phyloP scores from a whole-genome alignment of 2,113 vertebrate species.

The Orientallactaga bullata region DNA sequence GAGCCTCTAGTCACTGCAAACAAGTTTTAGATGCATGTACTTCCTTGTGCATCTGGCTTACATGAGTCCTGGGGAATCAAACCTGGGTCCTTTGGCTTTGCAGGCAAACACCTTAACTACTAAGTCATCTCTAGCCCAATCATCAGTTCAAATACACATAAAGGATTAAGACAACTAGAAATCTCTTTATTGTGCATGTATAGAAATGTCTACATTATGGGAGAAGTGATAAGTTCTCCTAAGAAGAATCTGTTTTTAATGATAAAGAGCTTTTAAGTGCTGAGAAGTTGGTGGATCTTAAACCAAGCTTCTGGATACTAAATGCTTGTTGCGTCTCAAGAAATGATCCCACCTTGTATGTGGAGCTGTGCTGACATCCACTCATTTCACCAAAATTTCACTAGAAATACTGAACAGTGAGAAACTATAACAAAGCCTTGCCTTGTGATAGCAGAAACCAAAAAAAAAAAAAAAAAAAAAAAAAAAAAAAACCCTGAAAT shows the following conservation, averaged over 20 bases:
- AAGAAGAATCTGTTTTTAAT: background rate
- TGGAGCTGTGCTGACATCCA: constrained; percentile 1
- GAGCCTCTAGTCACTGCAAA: too few species aligned
- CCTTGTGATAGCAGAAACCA: background rate
- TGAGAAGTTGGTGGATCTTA: background rate
- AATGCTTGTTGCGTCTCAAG: background rate
- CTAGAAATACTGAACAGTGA: constrained; percentile 50
- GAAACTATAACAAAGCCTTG: constrained; percentile 14
- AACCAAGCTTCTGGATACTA: background rate
- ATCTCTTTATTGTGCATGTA: background rate
- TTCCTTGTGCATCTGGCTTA: too few species aligned
- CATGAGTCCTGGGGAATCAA: too few species aligned
- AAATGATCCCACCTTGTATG: background rate
- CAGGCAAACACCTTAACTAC: too few species aligned
- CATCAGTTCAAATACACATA: background rate
- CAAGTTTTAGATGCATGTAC: too few species aligned
- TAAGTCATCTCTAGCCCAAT: too few species aligned
- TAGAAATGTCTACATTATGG: background rate
- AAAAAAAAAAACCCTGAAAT: constrained; percentile 21
- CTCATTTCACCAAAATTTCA: constrained; percentile 30
- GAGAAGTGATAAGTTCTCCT: background rate
- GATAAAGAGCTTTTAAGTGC: background rate
- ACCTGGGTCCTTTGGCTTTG: too few species aligned
- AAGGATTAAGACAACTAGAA: background rate
- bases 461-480: background rate